Evolutionary conservation across 2,888 invertebrate species (phyloP).

Genomic region (Dione vanillae): DNA sequence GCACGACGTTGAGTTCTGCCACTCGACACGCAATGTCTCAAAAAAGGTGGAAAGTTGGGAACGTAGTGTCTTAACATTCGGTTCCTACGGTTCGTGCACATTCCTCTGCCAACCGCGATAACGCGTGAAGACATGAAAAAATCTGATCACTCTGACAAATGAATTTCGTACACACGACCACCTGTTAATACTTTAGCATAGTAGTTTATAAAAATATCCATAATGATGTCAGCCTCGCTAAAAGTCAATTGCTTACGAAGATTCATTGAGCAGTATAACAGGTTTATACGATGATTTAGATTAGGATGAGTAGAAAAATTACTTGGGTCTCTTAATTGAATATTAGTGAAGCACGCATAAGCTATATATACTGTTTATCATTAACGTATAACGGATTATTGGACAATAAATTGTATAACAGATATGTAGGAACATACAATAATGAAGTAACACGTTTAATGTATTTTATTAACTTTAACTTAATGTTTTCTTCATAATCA

Average conservation of each 20-base stretch:
- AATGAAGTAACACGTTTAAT: neutral
- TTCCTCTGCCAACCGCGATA: too few species aligned
- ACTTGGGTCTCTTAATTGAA: slow-evolving; percentile 35
- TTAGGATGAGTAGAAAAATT: slow-evolving; percentile 39
- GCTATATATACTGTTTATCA: slow-evolving; percentile 42
- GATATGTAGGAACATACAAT: slow-evolving; percentile 13
- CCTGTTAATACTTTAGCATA: too few species aligned
- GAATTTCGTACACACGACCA: too few species aligned
- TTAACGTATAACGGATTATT: slow-evolving; percentile 38
- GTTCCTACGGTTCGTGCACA: too few species aligned
- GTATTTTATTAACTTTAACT: neutral
- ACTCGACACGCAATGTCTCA: too few species aligned
- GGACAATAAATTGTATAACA: slow-evolving; percentile 36
- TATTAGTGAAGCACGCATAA: slow-evolving; percentile 26
- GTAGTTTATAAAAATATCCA: slow-evolving; percentile 17
- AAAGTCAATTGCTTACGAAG: slow-evolving; percentile 41
- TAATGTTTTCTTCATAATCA: neutral
- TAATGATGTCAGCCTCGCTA: slow-evolving; percentile 40
- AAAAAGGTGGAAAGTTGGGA: too few species aligned
- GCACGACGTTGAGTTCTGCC: too few species aligned
- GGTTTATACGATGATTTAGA: slow-evolving; percentile 38
- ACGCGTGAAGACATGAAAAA: too few species aligned
- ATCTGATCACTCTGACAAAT: too few species aligned
- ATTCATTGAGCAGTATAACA: slow-evolving; percentile 39
- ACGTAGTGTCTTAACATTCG: too few species aligned